Base-by-base conservation (phyloP, 1,140 invertebrate species). In the Macrosteles quadrilineatus region DNA sequence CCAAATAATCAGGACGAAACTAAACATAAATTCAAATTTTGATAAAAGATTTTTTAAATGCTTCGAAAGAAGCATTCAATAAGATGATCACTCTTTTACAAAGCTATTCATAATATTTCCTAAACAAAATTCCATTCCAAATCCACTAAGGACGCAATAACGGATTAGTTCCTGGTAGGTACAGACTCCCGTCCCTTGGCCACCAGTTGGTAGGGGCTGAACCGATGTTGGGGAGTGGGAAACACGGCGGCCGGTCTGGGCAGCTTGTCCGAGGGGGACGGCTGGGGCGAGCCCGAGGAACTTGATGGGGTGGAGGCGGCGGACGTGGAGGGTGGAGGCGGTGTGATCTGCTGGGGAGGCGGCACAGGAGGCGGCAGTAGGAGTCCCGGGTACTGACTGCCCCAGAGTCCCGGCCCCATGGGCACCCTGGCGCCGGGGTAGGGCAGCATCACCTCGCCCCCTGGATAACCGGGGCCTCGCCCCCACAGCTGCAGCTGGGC, bases 401-500 rank as follows among this genome's bases (percentile, higher is more conserved):
- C 67, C 67, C 72, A 72, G 0, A 73, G 68, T 17, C 72, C 68
- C 32, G 73, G 40, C n/a, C 68, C 66, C 14, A 69, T 19, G 1
- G 59, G 71, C 21, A 71, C 27, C 25, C 68, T 63, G 25, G 57
- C 59, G 4, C 69, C 67, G 4, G 66, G 55, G 31, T 62, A 29
- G 50, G 68, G 25, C 1, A 63, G 55, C 70, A 67, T 64, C 23
- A 50, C 45, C 32, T 72, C 68, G 23, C 62, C 68, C 14, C 32
- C 36, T 2, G 71, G 62, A 14, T 65, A 63, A 21, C 27, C 19
- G 78, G 75, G 72, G 73, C 80, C 25, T 43, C 85, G 79, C 30
- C 84, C 84, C 78, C 85, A 87, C 82, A 87, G 83, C 74, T 86
- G 85, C 55, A 87, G 76, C 68, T 87, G 86, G 21, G 85, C 84